phyloP scores from a whole-genome alignment of 2,888 invertebrate genomes.

The Azorinus chamasolen region DNA sequence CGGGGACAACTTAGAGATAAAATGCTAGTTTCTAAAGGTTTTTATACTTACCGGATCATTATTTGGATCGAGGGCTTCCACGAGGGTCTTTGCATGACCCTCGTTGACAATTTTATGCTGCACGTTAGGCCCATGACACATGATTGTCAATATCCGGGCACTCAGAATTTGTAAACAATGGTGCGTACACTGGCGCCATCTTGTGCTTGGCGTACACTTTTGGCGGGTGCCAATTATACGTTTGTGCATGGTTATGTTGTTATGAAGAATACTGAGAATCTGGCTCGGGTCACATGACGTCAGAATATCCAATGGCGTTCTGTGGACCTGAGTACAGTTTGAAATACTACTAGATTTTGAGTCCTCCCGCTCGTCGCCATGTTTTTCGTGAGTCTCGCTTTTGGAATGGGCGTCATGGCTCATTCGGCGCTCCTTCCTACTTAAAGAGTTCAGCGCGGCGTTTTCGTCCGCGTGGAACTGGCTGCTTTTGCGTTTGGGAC shows the following conservation, averaged over 20 bases:
- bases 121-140: constrained; percentile 88
- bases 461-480: constrained; percentile 59
- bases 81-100: constrained; percentile 88
- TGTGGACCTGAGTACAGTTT: constrained; percentile 63
- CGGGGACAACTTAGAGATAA: too few species aligned
- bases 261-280: constrained; percentile 88
- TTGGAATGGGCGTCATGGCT: constrained; percentile 65
- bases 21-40: too few species aligned
- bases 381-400: constrained; percentile 63
- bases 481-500: constrained; percentile 62
- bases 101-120: constrained; percentile 88
- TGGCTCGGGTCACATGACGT: constrained; percentile 87
- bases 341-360: constrained; percentile 58
- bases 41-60: constrained; percentile 90
- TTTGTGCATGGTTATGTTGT: constrained; percentile 89
- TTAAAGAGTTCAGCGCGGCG: constrained; percentile 59
- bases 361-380: constrained; percentile 62
- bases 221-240: constrained; percentile 89
- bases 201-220: constrained; percentile 89
- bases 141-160: constrained; percentile 89
- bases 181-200: constrained; percentile 89
- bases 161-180: constrained; percentile 89
- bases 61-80: constrained; percentile 89
- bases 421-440: constrained; percentile 52
- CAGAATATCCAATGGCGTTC: constrained; percentile 83